Conservation (phyloP, 2,888 invertebrate species). For the Desoria tigrina region DNA sequence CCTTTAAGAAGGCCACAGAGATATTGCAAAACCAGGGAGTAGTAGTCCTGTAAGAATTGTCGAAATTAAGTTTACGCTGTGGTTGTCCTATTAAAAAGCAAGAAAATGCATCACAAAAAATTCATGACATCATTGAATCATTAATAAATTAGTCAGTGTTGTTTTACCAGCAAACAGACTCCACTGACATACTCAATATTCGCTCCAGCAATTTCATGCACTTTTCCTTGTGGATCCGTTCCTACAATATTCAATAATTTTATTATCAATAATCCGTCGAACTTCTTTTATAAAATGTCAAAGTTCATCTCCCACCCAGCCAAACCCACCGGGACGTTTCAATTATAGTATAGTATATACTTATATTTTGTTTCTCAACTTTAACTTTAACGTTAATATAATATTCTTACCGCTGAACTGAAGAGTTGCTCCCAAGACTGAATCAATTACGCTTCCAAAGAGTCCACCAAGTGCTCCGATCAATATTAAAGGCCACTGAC, state of each 20-base stretch:
- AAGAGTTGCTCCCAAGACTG: conserved; percentile 77
- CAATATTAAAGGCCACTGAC: conserved; percentile 76
- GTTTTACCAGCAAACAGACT: conserved; percentile 62
- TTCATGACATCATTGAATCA: too few species aligned
- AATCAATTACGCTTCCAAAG: conserved; percentile 79
- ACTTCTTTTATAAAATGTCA: too few species aligned
- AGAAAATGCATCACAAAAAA: too few species aligned
- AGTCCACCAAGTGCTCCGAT: conserved; percentile 74
- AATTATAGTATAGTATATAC: background rate
- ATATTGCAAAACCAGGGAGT: conserved; percentile 67
- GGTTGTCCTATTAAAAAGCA: conserved; percentile 65
- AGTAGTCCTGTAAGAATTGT: conserved; percentile 72
- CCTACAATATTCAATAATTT: conserved; percentile 30
- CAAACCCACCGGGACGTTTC: too few species aligned
- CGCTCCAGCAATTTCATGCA: conserved; percentile 69
- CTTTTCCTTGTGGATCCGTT: conserved; percentile 35
- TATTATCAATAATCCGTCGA: background rate
- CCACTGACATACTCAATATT: conserved; percentile 76
- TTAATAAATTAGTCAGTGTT: too few species aligned
- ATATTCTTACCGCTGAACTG: conserved; percentile 72
- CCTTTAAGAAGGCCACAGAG: conserved; percentile 60
- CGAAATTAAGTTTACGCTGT: conserved; percentile 82
- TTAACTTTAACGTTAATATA: conserved; percentile 5
- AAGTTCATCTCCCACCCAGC: too few species aligned
- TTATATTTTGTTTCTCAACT: background rate